These are phyloP conservation scores for Laterallus jamaicensis DNA, from an alignment of 2,113 vertebrate species.

Conservation along the genomic window DNA sequence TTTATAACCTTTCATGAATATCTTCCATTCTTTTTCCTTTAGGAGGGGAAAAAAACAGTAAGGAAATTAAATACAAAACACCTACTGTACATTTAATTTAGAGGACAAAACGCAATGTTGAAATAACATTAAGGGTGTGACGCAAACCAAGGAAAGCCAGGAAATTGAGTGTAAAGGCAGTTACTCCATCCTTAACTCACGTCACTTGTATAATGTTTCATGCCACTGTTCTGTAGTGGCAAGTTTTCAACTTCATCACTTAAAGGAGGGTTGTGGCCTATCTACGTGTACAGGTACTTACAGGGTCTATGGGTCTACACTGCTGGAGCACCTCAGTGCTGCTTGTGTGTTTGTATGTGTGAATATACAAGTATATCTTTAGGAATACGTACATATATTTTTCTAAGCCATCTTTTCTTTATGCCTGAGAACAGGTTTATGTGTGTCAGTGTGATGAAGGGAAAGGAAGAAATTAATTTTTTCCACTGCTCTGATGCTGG, in stretches of 20 bases:
- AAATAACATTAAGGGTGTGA: conserved; percentile 70
- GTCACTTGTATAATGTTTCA: neutral
- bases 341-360: neutral
- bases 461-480: neutral
- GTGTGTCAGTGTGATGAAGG: neutral
- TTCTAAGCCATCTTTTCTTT: neutral
- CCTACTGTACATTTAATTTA: conserved; percentile 77
- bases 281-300: neutral
- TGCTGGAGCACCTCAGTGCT: neutral
- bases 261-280: neutral
- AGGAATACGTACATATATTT: neutral
- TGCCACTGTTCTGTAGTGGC: conserved; percentile 7
- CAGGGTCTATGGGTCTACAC: neutral
- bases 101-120: conserved; percentile 70
- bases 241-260: conserved; percentile 43
- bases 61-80: conserved; percentile 78
- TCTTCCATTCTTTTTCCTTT: conserved; percentile 65
- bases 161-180: conserved; percentile 64
- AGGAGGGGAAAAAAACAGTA: neutral
- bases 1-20: conserved; percentile 76
- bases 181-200: conserved; percentile 23
- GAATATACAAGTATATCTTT: neutral
- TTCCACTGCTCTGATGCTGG: neutral
- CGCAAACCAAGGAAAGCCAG: conserved; percentile 53
- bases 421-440: neutral